Percentiles rank a stretch among this genome's conserved stretches.
These are phyloP conservation scores for Oligia latruncula DNA, from an alignment of 2,888 invertebrate species.

Conservation along the genomic window DNA sequence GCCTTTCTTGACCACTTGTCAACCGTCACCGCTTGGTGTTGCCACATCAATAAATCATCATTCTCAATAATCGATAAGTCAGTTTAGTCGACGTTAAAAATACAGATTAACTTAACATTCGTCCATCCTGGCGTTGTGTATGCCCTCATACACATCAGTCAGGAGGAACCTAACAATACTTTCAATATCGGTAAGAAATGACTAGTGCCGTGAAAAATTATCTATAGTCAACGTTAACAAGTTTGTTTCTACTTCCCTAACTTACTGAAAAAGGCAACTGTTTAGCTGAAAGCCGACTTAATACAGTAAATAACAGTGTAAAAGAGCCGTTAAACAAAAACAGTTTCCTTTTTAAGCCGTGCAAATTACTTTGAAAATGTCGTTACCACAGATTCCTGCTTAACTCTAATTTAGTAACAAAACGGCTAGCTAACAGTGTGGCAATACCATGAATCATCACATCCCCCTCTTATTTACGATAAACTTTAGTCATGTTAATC, in stretches of 20 bases:
- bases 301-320: slow-evolving; percentile 43
- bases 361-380: slow-evolving; percentile 60
- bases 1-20: too few relatives aligned
- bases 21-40: too few relatives aligned
- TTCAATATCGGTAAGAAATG: neutral
- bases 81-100: neutral
- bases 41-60: too few relatives aligned
- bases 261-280: slow-evolving; percentile 42
- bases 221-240: neutral
- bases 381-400: slow-evolving; percentile 60
- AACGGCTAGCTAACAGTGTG: slow-evolving; percentile 50
- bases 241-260: slow-evolving; percentile 5
- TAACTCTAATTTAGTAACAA: slow-evolving; percentile 66
- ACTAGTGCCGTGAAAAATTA: neutral
- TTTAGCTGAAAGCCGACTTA: slow-evolving; percentile 44
- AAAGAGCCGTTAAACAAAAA: slow-evolving; percentile 51
- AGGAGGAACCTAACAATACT: neutral
- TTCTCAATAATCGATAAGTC: too few relatives aligned
- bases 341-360: slow-evolving; percentile 52
- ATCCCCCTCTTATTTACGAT: slow-evolving; percentile 62
- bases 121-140: neutral
- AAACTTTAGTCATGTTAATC: slow-evolving; percentile 67
- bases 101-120: neutral
- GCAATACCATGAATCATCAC: slow-evolving; percentile 63
- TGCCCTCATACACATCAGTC: neutral